Evolutionary conservation across 1,140 invertebrate species (phyloP).

Genomic region (Triops longicaudatus): DNA sequence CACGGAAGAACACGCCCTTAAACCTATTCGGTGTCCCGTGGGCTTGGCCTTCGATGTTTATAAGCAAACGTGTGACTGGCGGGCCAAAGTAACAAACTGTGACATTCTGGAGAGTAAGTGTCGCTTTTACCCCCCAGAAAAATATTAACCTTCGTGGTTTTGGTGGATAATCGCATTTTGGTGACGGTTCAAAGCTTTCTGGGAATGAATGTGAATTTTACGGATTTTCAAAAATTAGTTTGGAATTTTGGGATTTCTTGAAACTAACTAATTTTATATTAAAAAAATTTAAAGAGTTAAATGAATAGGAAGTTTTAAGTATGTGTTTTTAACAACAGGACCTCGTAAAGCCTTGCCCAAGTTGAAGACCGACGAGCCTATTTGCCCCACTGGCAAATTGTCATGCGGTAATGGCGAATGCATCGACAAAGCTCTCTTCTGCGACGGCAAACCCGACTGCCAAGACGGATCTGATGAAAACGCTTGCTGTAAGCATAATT

Average conservation of each 20-base stretch:
- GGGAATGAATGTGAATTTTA: neutral
- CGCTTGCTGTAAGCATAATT: constrained; percentile 69
- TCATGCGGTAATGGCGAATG: constrained; percentile 83
- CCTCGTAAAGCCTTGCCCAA: constrained; percentile 78
- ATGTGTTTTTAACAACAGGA: constrained; percentile 51
- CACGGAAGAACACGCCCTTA: constrained; percentile 20
- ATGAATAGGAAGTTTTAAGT: neutral
- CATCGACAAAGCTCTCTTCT: constrained; percentile 82
- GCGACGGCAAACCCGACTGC: constrained; percentile 84
- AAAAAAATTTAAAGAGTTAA: neutral
- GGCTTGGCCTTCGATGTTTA: constrained; percentile 89
- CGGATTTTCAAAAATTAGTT: no score
- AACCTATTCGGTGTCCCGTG: constrained; percentile 68
- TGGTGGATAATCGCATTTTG: no score
- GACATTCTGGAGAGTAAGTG: constrained; percentile 84
- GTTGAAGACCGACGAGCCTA: constrained; percentile 80
- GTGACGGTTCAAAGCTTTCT: neutral
- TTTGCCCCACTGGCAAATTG: constrained; percentile 76
- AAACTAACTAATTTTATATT: no score
- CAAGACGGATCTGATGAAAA: constrained; percentile 91
- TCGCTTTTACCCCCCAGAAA: neutral
- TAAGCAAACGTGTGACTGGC: constrained; percentile 90
- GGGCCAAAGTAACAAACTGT: constrained; percentile 89
- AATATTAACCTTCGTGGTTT: neutral
- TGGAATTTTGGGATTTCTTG: neutral